phyloP scores from a whole-genome alignment of 2,797 vertebrate genomes.

The Eulemur rubriventer region DNA sequence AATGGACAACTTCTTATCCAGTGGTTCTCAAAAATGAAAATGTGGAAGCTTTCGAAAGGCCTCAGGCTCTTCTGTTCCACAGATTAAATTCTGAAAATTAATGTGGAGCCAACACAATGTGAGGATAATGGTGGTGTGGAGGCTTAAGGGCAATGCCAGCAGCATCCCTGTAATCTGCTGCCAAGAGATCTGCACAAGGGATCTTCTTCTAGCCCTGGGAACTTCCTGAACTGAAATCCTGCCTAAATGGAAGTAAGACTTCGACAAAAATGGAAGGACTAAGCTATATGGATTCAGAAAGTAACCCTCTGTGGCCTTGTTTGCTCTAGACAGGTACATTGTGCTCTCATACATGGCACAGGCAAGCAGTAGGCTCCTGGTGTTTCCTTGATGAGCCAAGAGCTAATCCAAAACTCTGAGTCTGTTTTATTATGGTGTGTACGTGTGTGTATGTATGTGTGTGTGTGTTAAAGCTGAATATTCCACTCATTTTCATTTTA shows the following conservation, averaged over 20 bases:
- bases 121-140: background rate
- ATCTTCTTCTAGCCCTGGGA: background rate
- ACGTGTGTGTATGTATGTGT: background rate
- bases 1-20: background rate
- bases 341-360: rapidly evolving
- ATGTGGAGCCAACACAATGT: background rate
- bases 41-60: background rate
- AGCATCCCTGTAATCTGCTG: background rate
- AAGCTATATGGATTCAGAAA: background rate
- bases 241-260: background rate
- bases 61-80: background rate
- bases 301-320: rapidly evolving
- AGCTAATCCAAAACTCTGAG: background rate
- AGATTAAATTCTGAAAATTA: slow-evolving; percentile 10
- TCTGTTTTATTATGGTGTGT: background rate
- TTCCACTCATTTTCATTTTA: background rate
- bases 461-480: background rate
- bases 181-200: background rate
- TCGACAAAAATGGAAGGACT: background rate
- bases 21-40: background rate
- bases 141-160: background rate
- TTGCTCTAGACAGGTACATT: background rate
- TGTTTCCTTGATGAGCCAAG: background rate
- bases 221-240: background rate
- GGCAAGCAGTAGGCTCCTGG: background rate